These are phyloP conservation scores for Andrena minutula DNA, from an alignment of 2,888 invertebrate species.

Conservation along the genomic window DNA sequence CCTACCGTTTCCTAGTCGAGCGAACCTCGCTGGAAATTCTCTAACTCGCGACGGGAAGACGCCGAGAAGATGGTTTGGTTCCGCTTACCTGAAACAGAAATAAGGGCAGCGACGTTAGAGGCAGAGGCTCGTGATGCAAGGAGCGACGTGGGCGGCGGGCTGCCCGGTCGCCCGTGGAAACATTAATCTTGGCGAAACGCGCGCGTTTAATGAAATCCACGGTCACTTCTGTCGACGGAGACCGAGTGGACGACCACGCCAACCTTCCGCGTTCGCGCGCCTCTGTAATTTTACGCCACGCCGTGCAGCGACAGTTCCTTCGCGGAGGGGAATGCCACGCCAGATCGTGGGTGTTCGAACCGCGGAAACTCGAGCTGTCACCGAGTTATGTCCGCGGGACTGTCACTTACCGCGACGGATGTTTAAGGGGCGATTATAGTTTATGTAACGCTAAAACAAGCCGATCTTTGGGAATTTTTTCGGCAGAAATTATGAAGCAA, in stretches of 20 bases:
- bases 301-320: conserved; percentile 14
- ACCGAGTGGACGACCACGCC: conserved; percentile 42
- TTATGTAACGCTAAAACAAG: no score
- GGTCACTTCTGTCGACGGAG: conserved; percentile 52
- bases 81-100: conserved; percentile 78
- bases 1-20: neutral
- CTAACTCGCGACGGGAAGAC: neutral
- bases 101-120: conserved; percentile 51
- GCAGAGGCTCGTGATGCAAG: conserved; percentile 48
- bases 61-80: conserved; percentile 10
- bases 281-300: conserved; percentile 28
- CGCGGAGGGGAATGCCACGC: neutral
- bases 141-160: conserved; percentile 54
- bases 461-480: no score
- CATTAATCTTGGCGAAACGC: conserved; percentile 63
- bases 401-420: neutral
- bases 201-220: conserved; percentile 65
- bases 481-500: no score
- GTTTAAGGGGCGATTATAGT: no score
- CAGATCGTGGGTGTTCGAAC: conserved; percentile 29
- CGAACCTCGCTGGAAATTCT: conserved; percentile 1
- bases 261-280: conserved; percentile 15
- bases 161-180: conserved; percentile 42
- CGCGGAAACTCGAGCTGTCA: neutral
- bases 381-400: neutral